A percentile compares a stretch with the other conserved stretches of the same genome.
Conservation (phyloP, 1,140 invertebrate species). For the Chelonus insularis region DNA sequence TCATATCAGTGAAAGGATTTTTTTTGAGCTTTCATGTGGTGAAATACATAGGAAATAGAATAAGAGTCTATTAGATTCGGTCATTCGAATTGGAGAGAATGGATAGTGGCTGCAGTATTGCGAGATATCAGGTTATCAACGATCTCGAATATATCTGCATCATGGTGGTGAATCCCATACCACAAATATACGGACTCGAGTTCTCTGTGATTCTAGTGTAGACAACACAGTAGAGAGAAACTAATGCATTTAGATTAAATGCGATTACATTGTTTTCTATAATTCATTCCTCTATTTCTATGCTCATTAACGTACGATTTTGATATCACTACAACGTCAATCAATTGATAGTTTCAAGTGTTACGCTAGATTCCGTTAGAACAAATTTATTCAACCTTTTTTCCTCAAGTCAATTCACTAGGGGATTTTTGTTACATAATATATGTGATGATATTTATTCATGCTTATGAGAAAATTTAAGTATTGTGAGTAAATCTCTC, state of each 20-base stretch:
- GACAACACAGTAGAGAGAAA: constrained; percentile 13
- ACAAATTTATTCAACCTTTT: too few species aligned
- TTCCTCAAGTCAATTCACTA: too few species aligned
- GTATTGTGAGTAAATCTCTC: too few species aligned
- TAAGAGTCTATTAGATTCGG: too few species aligned
- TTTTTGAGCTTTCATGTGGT: too few species aligned
- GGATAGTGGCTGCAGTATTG: not conserved
- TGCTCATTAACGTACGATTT: not conserved
- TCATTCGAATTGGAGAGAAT: not conserved
- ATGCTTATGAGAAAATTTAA: too few species aligned
- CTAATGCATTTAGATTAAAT: constrained; percentile 34
- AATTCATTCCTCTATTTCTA: not conserved
- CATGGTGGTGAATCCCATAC: not conserved
- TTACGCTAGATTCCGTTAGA: too few species aligned
- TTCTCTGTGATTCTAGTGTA: not conserved
- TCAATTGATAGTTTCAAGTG: not conserved
- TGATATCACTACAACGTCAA: not conserved
- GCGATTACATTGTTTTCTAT: constrained; percentile 35
- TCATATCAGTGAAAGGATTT: too few species aligned
- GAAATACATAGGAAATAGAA: too few species aligned
- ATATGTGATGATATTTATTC: too few species aligned
- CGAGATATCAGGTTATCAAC: not conserved
- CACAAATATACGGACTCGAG: not conserved
- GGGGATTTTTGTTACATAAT: too few species aligned
- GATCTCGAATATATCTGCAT: not conserved